Percentiles rank a stretch among this genome's conserved stretches.
Conservation (phyloP, 2,113 vertebrate species). For the Oncorhynchus masou region DNA sequence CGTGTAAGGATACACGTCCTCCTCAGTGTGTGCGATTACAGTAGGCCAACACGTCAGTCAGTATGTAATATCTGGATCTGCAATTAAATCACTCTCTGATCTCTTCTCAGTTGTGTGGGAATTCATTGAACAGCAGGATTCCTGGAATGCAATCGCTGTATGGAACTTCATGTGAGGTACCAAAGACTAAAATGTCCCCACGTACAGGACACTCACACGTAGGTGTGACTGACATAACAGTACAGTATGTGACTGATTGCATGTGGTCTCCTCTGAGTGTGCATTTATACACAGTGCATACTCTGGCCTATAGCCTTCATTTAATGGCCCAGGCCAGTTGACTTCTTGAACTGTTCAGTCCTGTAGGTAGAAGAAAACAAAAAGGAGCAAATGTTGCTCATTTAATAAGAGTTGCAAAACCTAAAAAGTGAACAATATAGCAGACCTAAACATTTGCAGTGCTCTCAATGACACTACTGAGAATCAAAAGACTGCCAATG, state of each 20-base stretch:
- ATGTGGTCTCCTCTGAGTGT: conserved; percentile 49
- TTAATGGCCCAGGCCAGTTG: conserved; percentile 89
- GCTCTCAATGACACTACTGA: conserved; percentile 30
- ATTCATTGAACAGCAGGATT: too few species aligned
- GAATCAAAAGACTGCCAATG: conserved; percentile 6
- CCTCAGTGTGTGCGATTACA: background rate
- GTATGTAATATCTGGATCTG: background rate
- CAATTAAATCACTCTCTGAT: too few species aligned
- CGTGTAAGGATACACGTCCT: background rate
- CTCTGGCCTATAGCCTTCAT: conserved; percentile 91
- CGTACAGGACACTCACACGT: conserved; percentile 19
- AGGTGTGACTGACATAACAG: conserved; percentile 36
- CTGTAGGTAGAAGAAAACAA: conserved; percentile 87
- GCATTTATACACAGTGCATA: conserved; percentile 50
- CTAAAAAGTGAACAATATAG: conserved; percentile 49
- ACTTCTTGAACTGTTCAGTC: conserved; percentile 91
- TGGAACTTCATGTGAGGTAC: background rate
- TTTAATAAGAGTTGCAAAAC: conserved; percentile 81
- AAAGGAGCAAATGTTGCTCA: conserved; percentile 85
- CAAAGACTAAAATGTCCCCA: conserved; percentile 41
- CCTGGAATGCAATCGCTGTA: background rate
- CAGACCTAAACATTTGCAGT: conserved; percentile 20
- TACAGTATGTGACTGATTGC: conserved; percentile 53
- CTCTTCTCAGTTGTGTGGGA: too few species aligned
- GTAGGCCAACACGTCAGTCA: background rate